Conservation (phyloP, 2,888 invertebrate species). For the Rhogogaster chlorosoma region DNA sequence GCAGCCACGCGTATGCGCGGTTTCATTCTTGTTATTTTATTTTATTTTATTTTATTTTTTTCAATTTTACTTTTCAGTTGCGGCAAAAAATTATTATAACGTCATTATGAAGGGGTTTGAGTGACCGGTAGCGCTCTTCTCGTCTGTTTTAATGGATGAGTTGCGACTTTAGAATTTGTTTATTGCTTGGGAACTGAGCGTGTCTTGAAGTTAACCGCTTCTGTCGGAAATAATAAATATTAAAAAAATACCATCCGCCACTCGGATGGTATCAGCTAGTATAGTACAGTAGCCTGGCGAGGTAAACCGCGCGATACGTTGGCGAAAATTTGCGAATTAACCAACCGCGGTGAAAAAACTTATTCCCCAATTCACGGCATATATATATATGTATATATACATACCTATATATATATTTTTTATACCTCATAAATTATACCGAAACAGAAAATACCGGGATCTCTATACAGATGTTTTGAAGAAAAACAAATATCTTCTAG, state of each 20-base stretch:
- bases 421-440: too few relatives aligned
- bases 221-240: neutral
- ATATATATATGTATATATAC: too few relatives aligned
- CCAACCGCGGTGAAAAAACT: too few relatives aligned
- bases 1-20: too few relatives aligned
- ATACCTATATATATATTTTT: too few relatives aligned
- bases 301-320: neutral
- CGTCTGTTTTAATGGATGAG: neutral
- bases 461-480: too few relatives aligned
- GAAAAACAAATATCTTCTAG: too few relatives aligned
- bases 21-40: neutral
- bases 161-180: neutral
- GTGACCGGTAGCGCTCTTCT: neutral
- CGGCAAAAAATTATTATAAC: neutral
- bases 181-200: neutral
- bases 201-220: neutral
- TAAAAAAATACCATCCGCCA: neutral
- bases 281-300: neutral
- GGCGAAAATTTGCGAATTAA: neutral
- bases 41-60: neutral
- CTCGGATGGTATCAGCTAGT: neutral
- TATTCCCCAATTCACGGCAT: too few relatives aligned
- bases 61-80: neutral
- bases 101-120: neutral
- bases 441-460: too few relatives aligned